phyloP scores from a whole-genome alignment of 2,888 invertebrate genomes.

The Patella depressa region DNA sequence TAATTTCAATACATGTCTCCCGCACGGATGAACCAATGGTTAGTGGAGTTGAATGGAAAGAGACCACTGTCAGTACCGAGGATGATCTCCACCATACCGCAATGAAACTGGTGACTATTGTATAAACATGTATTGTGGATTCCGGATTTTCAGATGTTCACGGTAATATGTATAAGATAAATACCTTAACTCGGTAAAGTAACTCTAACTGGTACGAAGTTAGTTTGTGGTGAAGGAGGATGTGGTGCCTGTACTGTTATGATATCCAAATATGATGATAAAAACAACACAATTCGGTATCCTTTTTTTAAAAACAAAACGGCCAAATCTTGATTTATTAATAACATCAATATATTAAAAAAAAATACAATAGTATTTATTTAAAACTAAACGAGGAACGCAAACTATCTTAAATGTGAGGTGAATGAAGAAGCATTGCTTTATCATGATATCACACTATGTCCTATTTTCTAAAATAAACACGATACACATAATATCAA shows the following conservation, averaged over 20 bases:
- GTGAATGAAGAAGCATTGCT: too few species aligned
- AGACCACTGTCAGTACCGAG: background rate
- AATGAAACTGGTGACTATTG: background rate
- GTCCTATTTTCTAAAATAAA: too few species aligned
- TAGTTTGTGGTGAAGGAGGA: slow-evolving; percentile 94
- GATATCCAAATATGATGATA: slow-evolving; percentile 82
- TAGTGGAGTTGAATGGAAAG: slow-evolving; percentile 40
- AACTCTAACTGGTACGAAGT: slow-evolving; percentile 85
- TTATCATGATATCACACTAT: too few species aligned
- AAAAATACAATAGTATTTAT: too few species aligned
- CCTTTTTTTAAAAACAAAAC: slow-evolving; percentile 29
- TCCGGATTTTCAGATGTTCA: background rate
- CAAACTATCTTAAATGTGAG: too few species aligned
- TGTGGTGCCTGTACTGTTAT: slow-evolving; percentile 96
- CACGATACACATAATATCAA: too few species aligned
- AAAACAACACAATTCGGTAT: slow-evolving; percentile 69
- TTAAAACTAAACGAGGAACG: too few species aligned
- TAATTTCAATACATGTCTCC: too few species aligned
- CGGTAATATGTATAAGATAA: background rate
- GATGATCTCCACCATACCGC: background rate
- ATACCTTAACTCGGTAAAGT: slow-evolving; percentile 40
- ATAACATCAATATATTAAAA: too few species aligned
- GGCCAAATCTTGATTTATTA: too few species aligned
- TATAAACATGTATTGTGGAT: background rate
- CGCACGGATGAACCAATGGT: too few species aligned